These are phyloP conservation scores for Dendrocincla tyrannina DNA, from an alignment of 2,797 vertebrate genomes.

Conservation along the genomic window DNA sequence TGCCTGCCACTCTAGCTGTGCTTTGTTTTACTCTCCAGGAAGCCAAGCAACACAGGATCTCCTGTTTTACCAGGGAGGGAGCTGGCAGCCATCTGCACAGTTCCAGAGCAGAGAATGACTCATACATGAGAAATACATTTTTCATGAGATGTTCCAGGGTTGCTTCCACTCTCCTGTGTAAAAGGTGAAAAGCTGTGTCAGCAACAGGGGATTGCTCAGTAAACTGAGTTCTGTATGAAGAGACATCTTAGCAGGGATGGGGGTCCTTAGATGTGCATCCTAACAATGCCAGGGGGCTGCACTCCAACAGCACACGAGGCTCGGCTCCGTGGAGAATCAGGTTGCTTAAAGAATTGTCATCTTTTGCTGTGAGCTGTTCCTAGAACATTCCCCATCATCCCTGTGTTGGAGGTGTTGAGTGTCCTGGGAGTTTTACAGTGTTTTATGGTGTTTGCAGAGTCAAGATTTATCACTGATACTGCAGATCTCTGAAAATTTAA, in stretches of 20 bases:
- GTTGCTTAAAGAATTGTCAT: background rate
- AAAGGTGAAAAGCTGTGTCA: conserved; percentile 1
- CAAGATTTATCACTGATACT: background rate
- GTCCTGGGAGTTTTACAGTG: background rate
- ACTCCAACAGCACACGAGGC: accelerated
- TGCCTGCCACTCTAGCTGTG: background rate
- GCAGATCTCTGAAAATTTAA: background rate
- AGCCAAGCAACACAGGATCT: background rate
- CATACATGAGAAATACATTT: background rate
- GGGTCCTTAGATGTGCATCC: background rate
- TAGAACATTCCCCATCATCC: background rate
- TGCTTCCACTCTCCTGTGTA: background rate
- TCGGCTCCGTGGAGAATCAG: background rate
- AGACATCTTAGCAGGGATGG: background rate
- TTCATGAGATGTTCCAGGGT: background rate
- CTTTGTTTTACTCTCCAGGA: conserved; percentile 10
- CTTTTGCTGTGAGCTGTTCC: background rate
- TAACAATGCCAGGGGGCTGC: background rate
- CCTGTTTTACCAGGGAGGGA: background rate
- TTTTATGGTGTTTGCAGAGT: background rate
- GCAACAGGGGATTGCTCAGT: background rate
- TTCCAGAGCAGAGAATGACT: background rate
- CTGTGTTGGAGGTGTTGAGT: background rate
- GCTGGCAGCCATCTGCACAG: background rate
- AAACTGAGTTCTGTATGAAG: background rate